phyloP scores from a whole-genome alignment of 2,113 vertebrate species.

The Cyprinodon brontotheroides region DNA sequence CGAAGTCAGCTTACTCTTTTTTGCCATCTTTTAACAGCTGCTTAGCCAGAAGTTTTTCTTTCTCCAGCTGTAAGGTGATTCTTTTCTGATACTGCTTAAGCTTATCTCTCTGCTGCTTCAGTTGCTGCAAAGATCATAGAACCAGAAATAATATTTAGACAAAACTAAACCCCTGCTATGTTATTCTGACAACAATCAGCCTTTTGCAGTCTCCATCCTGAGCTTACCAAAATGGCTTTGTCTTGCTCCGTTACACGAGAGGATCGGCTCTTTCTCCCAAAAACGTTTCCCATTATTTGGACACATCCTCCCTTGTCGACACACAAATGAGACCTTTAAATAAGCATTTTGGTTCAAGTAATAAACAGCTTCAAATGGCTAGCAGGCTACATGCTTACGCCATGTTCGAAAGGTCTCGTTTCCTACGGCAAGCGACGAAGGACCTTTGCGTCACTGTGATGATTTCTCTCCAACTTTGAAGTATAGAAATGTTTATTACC shows the following conservation, averaged over 20 bases:
- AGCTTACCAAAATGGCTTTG: constrained; percentile 87
- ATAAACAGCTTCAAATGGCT: constrained; percentile 23
- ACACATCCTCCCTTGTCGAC: constrained; percentile 63
- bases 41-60: constrained; percentile 85
- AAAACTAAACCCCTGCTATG: neutral
- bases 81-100: constrained; percentile 90
- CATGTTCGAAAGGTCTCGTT: constrained; percentile 17
- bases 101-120: constrained; percentile 96
- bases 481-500: neutral
- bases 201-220: neutral
- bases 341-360: constrained; percentile 18
- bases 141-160: neutral
- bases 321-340: constrained; percentile 3
- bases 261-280: constrained; percentile 87
- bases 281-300: constrained; percentile 90
- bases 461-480: neutral
- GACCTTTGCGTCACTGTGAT: neutral
- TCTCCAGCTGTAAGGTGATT: constrained; percentile 82
- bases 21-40: constrained; percentile 87
- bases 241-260: constrained; percentile 92
- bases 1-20: constrained; percentile 83
- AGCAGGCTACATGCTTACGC: constrained; percentile 33
- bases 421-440: constrained; percentile 57
- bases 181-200: neutral
- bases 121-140: constrained; percentile 78